Evolutionary conservation across 2,113 vertebrate species (phyloP).

Genomic region (Oryctolagus cuniculus): mOryCun1.1 NC_091440.1:15494001-15494500

Average conservation of each 20-base stretch:
- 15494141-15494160: conserved; percentile 1
- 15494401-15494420: not conserved
- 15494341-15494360: not conserved
- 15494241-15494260: not conserved
- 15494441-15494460: conserved; percentile 25
- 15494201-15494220: conserved; percentile 64
- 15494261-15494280: not conserved
- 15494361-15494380: not conserved
- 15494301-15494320: not conserved
- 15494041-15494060: not conserved
- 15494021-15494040: not conserved
- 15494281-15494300: not conserved
- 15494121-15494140: conserved; percentile 3
- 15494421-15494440: not conserved
- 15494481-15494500: not conserved
- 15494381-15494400: not conserved
- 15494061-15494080: not conserved
- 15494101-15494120: not conserved
- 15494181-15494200: not conserved
- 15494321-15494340: not conserved
- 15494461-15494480: conserved; percentile 35
- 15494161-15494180: conserved; percentile 21
- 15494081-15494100: not conserved
- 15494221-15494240: not conserved
- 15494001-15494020: not conserved